Base-by-base conservation (phyloP, 2,797 vertebrate genomes). In the Mus minutoides region DNA sequence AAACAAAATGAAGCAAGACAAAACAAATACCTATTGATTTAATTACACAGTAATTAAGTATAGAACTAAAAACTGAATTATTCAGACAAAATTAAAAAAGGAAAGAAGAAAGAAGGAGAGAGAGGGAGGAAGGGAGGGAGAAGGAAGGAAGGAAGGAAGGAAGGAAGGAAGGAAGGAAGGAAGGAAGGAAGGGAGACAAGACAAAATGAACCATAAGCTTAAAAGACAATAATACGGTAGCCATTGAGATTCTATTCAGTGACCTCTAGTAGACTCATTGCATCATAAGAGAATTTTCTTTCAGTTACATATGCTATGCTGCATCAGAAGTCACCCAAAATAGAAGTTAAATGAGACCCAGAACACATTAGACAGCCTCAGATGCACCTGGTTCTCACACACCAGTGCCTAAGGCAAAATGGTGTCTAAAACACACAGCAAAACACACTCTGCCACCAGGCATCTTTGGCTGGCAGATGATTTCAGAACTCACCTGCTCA, bases 81-180 rank as follows among this genome's bases (percentile, higher is more conserved):
- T 37, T 34, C 13, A 64, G 58, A n/a, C 56, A 43, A 73, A 64
- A 64, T 11, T 19, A 56, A 54, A 49, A 10, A 73, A 37, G 3
- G 2, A 52, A 34, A 4, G 3, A n/a, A 17, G 16, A 6, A 43
- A 21, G 22, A 10, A 24, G 6, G 22, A 4, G 31, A 56, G 17
- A 4, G 37, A n/a, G 4, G 29, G 34, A 29, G 2, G 10, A 34
- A 64, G 14, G 2, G 6, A 46, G 43, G 0, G 37, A 2, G 14
- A 5, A 69, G 2, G 7, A 3, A 71, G 1, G 0, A 11, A 40
- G 3, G 3, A 9, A 34, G 13, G 12, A 34, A 34, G 13, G 3
- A 34, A 34, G 2, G 3, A 34, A 67, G 8, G 4, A 43, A 9
- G 4, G 26, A 37, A 16, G 3, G 19, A 22, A 73, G 24, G 6